Base-by-base conservation (phyloP, 2,113 vertebrate genomes). In the Okapia johnstoni region DNA sequence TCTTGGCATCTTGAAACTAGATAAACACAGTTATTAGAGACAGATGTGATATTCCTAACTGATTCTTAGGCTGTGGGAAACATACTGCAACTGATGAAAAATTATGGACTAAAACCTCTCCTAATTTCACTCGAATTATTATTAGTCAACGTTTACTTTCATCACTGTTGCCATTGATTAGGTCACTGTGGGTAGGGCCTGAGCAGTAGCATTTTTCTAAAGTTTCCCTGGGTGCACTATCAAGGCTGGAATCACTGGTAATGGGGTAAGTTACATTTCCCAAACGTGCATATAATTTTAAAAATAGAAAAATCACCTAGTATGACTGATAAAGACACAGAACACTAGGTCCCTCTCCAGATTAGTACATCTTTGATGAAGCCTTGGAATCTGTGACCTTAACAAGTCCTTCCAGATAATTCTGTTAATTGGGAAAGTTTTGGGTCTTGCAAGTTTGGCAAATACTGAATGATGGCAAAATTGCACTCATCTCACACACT, bases 371-470 rank as follows among this genome's bases (percentile, higher is more conserved):
- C 30, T 52, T 87, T 7, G 11, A 46, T 79, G 30, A 15, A 77
- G 7, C 58, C 76, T 57, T 95, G 17, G 30, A 85, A 48, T n/a
- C 36, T 63, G 25, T 28, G 4, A n/a, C 23, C 8, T 86, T 87
- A 60, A 46, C 36, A 89, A 93, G 26, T n/a, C 77, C 76, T 97
- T 96, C 54, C 55, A 80, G 57, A 92, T 76, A 70, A 95, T 87
- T 66, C 70, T 90, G 52, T 28, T 91, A 54, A 58, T 55, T 97
- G 70, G 96, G 79, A 76, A 97, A 96, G 60, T 93, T 93, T 89
- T n/a, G 25, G 28, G 77, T 96, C 83, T 85, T 93, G 36, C 57
- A 98, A 96, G 89, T 95, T 93, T 87, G 92, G 90, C 52, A 96
- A 97, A 90, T 30, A 95, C n/a, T 19, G 63, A 46, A 26, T 88